phyloP scores from a whole-genome alignment of 2,888 invertebrate genomes.

The Pseudococcus jackbeardsleyi region DNA sequence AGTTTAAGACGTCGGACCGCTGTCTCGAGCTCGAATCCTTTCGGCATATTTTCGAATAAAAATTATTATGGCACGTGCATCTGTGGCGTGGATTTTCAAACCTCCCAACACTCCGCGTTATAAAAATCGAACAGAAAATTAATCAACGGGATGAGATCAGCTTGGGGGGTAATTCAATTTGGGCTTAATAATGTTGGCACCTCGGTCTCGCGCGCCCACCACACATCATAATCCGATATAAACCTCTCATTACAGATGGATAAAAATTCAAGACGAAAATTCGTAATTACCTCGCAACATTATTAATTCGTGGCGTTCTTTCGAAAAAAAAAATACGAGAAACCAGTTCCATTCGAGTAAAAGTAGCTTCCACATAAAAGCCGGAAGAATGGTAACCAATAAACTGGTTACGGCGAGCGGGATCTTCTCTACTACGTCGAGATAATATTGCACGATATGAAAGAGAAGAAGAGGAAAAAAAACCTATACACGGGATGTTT shows the following conservation, averaged over 20 bases:
- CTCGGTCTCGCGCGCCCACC: not conserved
- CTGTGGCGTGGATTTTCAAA: not conserved
- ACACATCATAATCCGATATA: not conserved
- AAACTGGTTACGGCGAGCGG: constrained; percentile 49
- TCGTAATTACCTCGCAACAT: not conserved
- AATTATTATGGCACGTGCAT: not conserved
- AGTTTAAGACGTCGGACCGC: not conserved
- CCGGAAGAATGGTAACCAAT: constrained; percentile 46
- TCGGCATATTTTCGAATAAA: not conserved
- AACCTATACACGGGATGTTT: constrained; percentile 11
- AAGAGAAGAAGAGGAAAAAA: constrained; percentile 15
- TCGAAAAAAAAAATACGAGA: not conserved
- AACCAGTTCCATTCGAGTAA: constrained; percentile 44
- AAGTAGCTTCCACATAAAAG: constrained; percentile 57
- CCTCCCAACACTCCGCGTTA: not conserved
- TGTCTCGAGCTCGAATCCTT: not conserved
- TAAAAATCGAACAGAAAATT: not conserved
- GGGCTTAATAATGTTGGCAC: not conserved
- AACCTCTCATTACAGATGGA: not conserved
- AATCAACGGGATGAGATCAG: not conserved
- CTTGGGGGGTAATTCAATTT: not conserved
- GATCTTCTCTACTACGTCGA: constrained; percentile 31
- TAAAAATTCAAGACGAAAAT: not conserved
- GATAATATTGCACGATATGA: constrained; percentile 57
- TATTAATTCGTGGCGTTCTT: constrained; percentile 7